Base-by-base conservation (phyloP, 2,888 invertebrate genomes). In the Lottia scabra region DNA sequence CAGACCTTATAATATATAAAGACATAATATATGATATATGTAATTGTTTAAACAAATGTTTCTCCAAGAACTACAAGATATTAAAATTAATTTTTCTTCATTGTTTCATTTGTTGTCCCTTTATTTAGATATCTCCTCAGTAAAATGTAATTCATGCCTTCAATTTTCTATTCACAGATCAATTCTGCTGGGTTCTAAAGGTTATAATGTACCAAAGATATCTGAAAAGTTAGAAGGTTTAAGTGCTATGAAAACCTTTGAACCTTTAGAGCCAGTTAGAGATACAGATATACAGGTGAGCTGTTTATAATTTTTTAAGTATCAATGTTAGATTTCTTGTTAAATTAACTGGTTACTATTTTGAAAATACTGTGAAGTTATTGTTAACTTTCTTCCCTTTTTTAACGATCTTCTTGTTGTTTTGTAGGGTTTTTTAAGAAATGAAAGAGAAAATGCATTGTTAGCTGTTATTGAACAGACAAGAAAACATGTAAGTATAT, bases 391-490 rank as follows among this genome's bases (percentile, higher is more conserved):
- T n/a, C n/a, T n/a, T n/a, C n/a, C n/a, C n/a, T n/a, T 27, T 67
- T 13, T 13, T 16, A 48, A 23, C 23, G 13, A 27, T n/a, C n/a
- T 16, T 2, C 48, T 66, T 67, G 48, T 64, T 68, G 72, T n/a
- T 16, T 75, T 77, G n/a, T 94, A 95, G 87, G 89, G 95, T 83
- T 97, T 95, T 88, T 90, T 98, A 23, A 94, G 94, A 88, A 97
- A 97, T 92, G 97, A 98, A 91, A 93, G 95, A 76, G 96, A 97
- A 91, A 98, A 97, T 92, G 96, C 96, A 0, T 94, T 98, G 84
- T 90, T 98, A 19, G 94, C 95, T 5, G 93, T 96, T 2, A 95
- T 98, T 83, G 97, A 98, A 89, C 95, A 95, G 87, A 95, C 88
- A 13, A 79, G 87, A 64, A 86, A 85, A 80, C 85, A 85, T 80